These are phyloP conservation scores for Latrodectus elegans DNA, from an alignment of 2,888 invertebrate species.

Conservation along the genomic window DNA sequence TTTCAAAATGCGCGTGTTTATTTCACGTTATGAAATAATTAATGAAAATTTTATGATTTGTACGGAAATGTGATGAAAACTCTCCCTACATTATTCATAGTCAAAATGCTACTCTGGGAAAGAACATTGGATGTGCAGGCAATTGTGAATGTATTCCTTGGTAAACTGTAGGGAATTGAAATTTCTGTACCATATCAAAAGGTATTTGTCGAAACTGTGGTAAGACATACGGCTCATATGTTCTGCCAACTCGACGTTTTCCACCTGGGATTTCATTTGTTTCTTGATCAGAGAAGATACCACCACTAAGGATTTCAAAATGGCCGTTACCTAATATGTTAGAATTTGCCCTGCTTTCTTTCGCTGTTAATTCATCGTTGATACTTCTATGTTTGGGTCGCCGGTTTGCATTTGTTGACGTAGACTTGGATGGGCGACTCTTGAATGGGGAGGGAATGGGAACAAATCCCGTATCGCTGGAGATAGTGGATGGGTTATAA, in stretches of 20 bases:
- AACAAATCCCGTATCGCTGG: constrained; percentile 38
- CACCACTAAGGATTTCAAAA: constrained; percentile 58
- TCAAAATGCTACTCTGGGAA: constrained; percentile 44
- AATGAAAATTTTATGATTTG: not conserved
- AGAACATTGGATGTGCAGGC: constrained; percentile 34
- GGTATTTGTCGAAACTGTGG: constrained; percentile 13
- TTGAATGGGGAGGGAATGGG: constrained; percentile 38
- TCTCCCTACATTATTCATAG: not conserved
- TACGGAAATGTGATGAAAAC: not conserved
- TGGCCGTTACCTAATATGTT: constrained; percentile 56
- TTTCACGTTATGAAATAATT: no score
- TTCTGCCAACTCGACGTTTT: constrained; percentile 23
- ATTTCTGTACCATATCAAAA: constrained; percentile 7
- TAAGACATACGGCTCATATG: constrained; percentile 10
- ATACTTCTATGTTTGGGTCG: constrained; percentile 10
- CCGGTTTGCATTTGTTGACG: constrained; percentile 13
- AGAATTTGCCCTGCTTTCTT: constrained; percentile 32
- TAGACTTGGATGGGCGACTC: not conserved
- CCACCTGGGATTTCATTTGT: constrained; percentile 41
- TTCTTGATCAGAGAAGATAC: constrained; percentile 54
- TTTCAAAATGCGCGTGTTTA: no score
- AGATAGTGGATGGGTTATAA: constrained; percentile 4
- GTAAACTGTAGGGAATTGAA: constrained; percentile 52
- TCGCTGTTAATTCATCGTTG: constrained; percentile 23
- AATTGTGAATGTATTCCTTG: not conserved